Conservation (phyloP, 1,140 invertebrate species). For the Forficula auricularia region DNA sequence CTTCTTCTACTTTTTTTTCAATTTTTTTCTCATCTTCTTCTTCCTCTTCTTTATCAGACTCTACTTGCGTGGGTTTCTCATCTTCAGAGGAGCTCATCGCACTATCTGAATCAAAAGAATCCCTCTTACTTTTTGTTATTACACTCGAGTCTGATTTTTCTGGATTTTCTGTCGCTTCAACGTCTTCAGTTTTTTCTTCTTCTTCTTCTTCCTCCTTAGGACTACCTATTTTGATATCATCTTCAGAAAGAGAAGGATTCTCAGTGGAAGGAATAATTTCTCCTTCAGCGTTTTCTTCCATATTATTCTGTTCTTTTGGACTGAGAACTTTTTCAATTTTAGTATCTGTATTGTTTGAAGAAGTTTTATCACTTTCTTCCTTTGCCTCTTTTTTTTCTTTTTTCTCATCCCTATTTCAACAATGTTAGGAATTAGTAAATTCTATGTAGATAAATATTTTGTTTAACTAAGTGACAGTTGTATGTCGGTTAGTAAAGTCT, state of each 20-base stretch:
- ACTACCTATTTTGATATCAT: too few species aligned
- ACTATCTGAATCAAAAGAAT: too few species aligned
- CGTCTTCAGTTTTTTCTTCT: conserved; percentile 19
- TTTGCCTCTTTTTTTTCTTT: conserved; percentile 28
- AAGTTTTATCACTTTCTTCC: conserved; percentile 20
- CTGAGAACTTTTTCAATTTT: conserved; percentile 14
- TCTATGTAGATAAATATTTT: too few species aligned
- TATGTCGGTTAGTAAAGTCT: too few species aligned
- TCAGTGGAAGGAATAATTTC: background rate
- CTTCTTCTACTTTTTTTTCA: conserved; percentile 1
- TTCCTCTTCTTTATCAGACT: conserved; percentile 2
- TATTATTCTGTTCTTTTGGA: conserved; percentile 2
- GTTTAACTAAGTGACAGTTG: too few species aligned
- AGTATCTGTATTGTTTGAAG: background rate
- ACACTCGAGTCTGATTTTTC: conserved; percentile 15
- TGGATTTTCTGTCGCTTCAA: conserved; percentile 24
- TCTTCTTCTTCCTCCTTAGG: conserved; percentile 13
- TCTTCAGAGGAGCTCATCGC: background rate
- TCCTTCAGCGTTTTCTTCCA: conserved; percentile 15
- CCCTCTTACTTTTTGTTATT: background rate
- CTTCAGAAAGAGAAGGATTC: too few species aligned
- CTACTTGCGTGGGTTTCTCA: background rate
- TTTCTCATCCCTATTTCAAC: conserved; percentile 18
- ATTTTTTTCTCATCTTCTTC: conserved; percentile 7
- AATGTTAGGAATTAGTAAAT: too few species aligned